These are phyloP conservation scores for Drosophila nr. medialis DNA, from an alignment of 2,888 invertebrate species.

Conservation along the genomic window DNA sequence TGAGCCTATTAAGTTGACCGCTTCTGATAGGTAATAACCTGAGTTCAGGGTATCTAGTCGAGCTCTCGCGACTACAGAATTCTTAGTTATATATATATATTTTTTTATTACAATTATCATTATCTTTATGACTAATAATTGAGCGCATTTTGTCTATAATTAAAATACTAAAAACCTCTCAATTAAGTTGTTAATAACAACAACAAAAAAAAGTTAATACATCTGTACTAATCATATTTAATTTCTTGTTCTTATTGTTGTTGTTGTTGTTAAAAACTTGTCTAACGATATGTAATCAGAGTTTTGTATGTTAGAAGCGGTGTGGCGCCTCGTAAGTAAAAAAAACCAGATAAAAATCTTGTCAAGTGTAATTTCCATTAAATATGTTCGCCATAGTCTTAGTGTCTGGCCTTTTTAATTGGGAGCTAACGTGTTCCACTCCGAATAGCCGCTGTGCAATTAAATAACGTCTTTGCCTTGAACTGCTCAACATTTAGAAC, in stretches of 20 bases:
- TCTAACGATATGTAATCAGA: slow-evolving; percentile 40
- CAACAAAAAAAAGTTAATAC: slow-evolving; percentile 62
- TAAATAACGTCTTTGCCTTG: slow-evolving; percentile 81
- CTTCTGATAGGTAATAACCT: neutral
- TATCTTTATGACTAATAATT: slow-evolving; percentile 78
- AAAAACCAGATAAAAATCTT: slow-evolving; percentile 45
- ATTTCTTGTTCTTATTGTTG: slow-evolving; percentile 5
- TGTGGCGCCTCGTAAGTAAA: slow-evolving; percentile 40
- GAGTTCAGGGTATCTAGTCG: no score
- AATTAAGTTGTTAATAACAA: slow-evolving; percentile 71
- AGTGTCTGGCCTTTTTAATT: slow-evolving; percentile 70
- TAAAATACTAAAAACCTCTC: slow-evolving; percentile 78
- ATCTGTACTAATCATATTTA: slow-evolving; percentile 53
- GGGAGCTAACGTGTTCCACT: slow-evolving; percentile 79
- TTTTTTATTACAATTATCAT: slow-evolving; percentile 70
- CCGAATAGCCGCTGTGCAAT: slow-evolving; percentile 70
- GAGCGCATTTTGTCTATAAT: slow-evolving; percentile 76
- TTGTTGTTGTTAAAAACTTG: slow-evolving; percentile 33
- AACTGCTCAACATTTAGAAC: slow-evolving; percentile 79
- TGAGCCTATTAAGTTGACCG: neutral
- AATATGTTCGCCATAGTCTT: slow-evolving; percentile 63
- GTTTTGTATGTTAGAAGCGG: slow-evolving; percentile 23
- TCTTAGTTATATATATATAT: neutral
- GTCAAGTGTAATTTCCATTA: slow-evolving; percentile 75
- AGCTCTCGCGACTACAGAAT: neutral